Base-by-base conservation (phyloP, 2,113 vertebrate genomes). In the Oncorhynchus nerka region DNA sequence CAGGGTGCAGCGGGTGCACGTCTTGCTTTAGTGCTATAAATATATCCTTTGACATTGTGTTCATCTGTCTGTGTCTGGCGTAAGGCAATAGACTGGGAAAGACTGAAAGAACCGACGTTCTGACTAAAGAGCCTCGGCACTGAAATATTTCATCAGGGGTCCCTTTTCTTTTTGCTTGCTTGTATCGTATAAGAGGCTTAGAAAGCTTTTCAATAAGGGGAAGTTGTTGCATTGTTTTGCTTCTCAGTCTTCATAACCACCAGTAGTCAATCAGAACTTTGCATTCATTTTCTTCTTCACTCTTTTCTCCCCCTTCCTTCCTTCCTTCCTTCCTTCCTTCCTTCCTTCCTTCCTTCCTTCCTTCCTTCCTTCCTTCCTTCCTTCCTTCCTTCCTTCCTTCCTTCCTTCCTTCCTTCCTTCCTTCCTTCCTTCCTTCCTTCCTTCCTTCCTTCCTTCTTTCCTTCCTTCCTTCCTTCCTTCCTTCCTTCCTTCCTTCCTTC, bases 41-140 rank as follows among this genome's bases (percentile, higher is more conserved):
- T 69, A 51, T 39, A 55, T 65, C 30, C 24, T 73, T 45, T 65
- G 64, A 68, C 73, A 55, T 51, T n/a, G 22, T n/a, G 15, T 67
- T 51, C 73, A 51, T 75, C 62, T 48, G 4, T 55, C 49, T 75
- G 73, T 30, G 24, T 49, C 20, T 22, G 28, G 71, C 15, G 13
- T 19, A 39, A 32, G 32, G 0, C 55, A 39, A 64, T 24, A 64
- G 64, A 15, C 12, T 69, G 16, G 57, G 55, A 34, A 19, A 9
- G 11, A 34, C n/a, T 12, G 62, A 22, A 45, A 75, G 61, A 73
- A 73, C 51, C 20, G 28, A 49, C 19, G 8, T 13, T 73, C 32
- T 69, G 68, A 69, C 32, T 69, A 69, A 69, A 32, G 12, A 34
- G 51, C 4, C 5, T 68, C 26, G 6, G 28, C 66, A 32, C 66